Conservation (phyloP, 2,888 invertebrate species). For the Halictus ligatus region DNA sequence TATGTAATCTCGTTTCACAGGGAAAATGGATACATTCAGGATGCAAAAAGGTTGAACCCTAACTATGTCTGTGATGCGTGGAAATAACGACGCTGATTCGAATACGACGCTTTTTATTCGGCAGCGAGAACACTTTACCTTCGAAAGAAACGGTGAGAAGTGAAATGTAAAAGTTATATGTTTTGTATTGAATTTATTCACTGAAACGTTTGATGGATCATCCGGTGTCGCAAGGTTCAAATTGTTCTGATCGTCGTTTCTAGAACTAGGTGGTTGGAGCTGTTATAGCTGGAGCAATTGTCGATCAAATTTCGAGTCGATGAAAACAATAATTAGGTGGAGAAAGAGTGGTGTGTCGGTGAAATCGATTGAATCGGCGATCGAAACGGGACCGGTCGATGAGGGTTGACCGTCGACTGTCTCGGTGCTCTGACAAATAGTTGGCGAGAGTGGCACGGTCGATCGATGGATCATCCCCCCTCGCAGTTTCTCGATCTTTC, state of each 20-base stretch:
- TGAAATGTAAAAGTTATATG: neutral
- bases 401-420: conserved; percentile 16
- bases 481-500: neutral
- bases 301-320: neutral
- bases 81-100: neutral
- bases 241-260: neutral
- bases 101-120: neutral
- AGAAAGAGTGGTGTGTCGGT: neutral
- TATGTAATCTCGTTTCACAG: neutral
- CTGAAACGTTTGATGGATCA: neutral
- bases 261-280: neutral
- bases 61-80: neutral
- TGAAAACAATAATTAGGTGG: neutral
- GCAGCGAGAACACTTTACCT: neutral
- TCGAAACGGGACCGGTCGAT: neutral
- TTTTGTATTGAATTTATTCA: neutral
- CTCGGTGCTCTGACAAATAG: conserved; percentile 22
- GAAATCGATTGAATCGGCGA: neutral
- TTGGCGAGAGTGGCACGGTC: neutral
- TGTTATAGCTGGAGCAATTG: conserved; percentile 3
- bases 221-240: neutral
- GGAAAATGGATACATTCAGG: neutral
- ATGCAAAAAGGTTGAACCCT: neutral
- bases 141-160: neutral
- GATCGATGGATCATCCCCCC: neutral